Conservation (phyloP, 2,888 invertebrate species). For the Barypeithes pellucidus region DNA sequence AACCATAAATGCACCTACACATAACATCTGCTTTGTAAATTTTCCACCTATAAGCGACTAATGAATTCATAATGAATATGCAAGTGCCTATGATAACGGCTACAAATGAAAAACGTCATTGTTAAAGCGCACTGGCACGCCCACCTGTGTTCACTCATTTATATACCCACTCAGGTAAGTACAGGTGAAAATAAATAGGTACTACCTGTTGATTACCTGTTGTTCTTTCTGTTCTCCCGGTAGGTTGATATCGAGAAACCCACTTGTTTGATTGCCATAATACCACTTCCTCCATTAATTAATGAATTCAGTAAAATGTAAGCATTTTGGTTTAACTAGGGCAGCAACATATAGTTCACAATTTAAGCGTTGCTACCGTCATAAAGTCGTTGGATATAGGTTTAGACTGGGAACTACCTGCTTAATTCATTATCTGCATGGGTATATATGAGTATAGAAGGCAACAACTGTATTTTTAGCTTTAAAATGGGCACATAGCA, state of each 20-base stretch:
- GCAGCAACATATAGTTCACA: too few relatives aligned
- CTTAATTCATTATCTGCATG: too few relatives aligned
- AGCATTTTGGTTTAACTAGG: too few relatives aligned
- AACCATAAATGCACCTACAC: too few relatives aligned
- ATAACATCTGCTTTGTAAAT: too few relatives aligned
- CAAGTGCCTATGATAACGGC: background rate
- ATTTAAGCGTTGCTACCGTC: too few relatives aligned
- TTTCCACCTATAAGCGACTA: too few relatives aligned
- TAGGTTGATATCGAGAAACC: slow-evolving; percentile 33
- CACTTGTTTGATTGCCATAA: slow-evolving; percentile 35
- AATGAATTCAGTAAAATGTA: background rate
- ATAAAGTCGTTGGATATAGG: too few relatives aligned
- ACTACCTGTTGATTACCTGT: background rate
- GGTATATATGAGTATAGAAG: too few relatives aligned
- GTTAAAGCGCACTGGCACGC: slow-evolving; percentile 13
- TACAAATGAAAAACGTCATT: slow-evolving; percentile 9
- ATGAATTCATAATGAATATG: background rate
- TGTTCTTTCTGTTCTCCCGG: slow-evolving; percentile 23
- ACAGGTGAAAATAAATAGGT: background rate
- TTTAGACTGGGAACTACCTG: too few relatives aligned
- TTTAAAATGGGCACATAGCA: too few relatives aligned
- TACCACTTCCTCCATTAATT: background rate
- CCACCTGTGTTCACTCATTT: slow-evolving; percentile 19
- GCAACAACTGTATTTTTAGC: too few relatives aligned
- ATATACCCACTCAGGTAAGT: background rate